Conservation (phyloP, 2,113 vertebrate genomes). For the Callochromis pleurospilus region DNA sequence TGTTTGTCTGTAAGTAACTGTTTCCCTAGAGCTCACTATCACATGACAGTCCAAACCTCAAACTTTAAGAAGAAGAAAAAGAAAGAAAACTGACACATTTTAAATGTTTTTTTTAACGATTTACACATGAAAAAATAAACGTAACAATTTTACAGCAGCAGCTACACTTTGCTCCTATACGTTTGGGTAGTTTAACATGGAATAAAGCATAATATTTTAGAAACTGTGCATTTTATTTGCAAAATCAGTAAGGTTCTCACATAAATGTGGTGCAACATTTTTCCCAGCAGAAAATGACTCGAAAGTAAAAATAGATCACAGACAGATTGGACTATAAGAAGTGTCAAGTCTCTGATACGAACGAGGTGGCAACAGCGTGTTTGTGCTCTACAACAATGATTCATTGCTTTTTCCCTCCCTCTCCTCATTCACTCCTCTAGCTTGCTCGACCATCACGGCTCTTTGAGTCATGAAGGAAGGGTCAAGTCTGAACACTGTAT, state of each 20-base stretch:
- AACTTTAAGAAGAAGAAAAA: neutral
- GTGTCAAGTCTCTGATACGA: neutral
- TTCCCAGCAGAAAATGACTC: neutral
- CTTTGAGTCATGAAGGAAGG: neutral
- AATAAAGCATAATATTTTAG: neutral
- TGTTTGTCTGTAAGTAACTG: neutral
- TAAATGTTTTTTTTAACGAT: neutral
- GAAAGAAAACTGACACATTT: neutral
- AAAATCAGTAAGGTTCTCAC: neutral
- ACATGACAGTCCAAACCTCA: rapidly evolving
- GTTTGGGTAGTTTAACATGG: neutral
- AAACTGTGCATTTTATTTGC: neutral
- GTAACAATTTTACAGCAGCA: neutral
- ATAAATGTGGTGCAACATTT: neutral
- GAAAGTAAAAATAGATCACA: neutral
- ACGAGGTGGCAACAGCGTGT: neutral
- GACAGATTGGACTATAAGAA: neutral
- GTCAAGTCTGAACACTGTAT: neutral
- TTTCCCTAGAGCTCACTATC: neutral
- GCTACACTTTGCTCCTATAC: neutral
- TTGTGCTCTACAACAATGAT: neutral
- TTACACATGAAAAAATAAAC: neutral
- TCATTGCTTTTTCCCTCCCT: neutral
- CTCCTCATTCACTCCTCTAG: neutral
- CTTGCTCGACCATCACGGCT: neutral